Conservation (phyloP, 2,888 invertebrate species). For the Osmoderma eremita region DNA sequence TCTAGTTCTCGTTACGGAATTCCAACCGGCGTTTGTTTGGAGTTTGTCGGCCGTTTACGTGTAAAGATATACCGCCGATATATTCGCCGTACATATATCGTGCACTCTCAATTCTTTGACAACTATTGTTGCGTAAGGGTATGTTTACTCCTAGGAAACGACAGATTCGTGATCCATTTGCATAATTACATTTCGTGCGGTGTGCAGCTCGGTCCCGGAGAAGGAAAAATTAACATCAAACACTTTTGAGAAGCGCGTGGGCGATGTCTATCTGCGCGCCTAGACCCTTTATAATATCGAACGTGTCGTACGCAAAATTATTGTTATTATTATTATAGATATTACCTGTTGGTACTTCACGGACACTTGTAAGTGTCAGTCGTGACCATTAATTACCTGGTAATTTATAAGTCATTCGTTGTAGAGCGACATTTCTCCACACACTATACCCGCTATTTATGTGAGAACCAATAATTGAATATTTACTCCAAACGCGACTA, state of each 20-base stretch:
- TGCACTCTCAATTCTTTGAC: conserved; percentile 44
- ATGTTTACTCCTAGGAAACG: conserved; percentile 48
- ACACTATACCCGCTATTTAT: conserved; percentile 11
- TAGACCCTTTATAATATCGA: conserved; percentile 43
- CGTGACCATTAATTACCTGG: conserved; percentile 23
- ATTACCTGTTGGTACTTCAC: conserved; percentile 18
- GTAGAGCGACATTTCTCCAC: conserved; percentile 11
- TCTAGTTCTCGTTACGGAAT: conserved; percentile 40
- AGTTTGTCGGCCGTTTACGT: conserved; percentile 37
- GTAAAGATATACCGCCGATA: conserved; percentile 29
- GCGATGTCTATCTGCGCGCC: conserved; percentile 41
- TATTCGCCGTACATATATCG: conserved; percentile 35
- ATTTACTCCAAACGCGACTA: background rate
- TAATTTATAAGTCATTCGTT: conserved; percentile 25
- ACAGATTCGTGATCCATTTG: conserved; percentile 50
- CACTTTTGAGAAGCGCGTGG: conserved; percentile 42
- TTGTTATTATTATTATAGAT: conserved; percentile 28
- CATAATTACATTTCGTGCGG: conserved; percentile 48
- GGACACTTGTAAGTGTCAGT: conserved; percentile 28
- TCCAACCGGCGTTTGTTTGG: conserved; percentile 37
- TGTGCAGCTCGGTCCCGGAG: conserved; percentile 27
- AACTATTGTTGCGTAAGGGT: conserved; percentile 49
- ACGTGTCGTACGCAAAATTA: conserved; percentile 20
- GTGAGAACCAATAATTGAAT: conserved; percentile 11
- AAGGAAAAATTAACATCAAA: conserved; percentile 5